A percentile compares a stretch with the other conserved stretches of the same genome.
Evolutionary conservation across 2,113 vertebrate species (phyloP).

Genomic region (Oryzias javanicus): DNA sequence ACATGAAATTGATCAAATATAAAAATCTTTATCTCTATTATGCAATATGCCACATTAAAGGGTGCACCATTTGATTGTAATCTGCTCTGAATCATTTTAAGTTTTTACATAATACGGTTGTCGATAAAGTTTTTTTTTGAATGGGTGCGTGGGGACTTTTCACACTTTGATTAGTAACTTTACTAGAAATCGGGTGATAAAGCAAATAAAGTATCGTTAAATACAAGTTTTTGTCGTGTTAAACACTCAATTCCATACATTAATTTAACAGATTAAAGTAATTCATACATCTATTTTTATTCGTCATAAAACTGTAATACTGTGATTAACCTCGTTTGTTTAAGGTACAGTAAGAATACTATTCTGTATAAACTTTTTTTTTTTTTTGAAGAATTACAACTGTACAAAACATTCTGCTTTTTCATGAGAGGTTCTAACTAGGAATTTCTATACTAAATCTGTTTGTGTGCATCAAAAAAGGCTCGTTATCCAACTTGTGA

Average conservation of each 20-base stretch:
- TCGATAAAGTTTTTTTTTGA: not conserved
- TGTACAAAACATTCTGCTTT: conserved; percentile 58
- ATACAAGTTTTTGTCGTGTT: too few relatives aligned
- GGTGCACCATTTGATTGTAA: not conserved
- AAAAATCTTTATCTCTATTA: not conserved
- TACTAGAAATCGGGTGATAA: too few relatives aligned
- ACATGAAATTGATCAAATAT: not conserved
- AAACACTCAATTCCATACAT: conserved; percentile 3
- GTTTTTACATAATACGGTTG: not conserved
- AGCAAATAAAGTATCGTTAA: too few relatives aligned
- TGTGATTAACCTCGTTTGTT: conserved; percentile 55
- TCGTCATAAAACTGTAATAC: conserved; percentile 46
- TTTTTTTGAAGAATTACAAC: conserved; percentile 49
- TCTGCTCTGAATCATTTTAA: not conserved
- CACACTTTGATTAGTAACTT: too few relatives aligned
- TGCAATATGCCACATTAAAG: not conserved
- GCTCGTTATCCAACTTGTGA: conserved; percentile 44
- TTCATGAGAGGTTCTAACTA: conserved; percentile 38
- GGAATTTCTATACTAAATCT: conserved; percentile 38
- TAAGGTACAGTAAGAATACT: conserved; percentile 48
- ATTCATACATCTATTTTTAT: conserved; percentile 5
- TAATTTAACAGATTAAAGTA: conserved; percentile 23
- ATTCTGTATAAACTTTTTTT: conserved; percentile 50
- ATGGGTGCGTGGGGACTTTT: too few relatives aligned
- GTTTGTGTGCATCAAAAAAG: conserved; percentile 44